Evolutionary conservation across 2,888 invertebrate genomes (phyloP).

Genomic region (Archaeoteleia sp.): DNA sequence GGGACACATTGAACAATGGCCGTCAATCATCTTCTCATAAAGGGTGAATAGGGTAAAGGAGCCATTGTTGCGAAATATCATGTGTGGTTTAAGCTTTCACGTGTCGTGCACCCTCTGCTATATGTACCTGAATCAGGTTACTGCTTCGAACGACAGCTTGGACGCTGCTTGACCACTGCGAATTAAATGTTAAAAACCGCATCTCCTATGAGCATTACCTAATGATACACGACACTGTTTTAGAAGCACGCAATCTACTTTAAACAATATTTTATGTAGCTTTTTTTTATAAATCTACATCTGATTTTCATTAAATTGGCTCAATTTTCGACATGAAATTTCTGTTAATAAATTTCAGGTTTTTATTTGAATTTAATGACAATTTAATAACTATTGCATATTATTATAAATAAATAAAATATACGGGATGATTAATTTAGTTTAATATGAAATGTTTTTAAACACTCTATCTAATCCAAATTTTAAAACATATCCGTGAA

Average conservation of each 20-base stretch:
- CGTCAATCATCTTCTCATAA: conserved; percentile 59
- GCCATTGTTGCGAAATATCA: conserved; percentile 57
- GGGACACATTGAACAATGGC: conserved; percentile 55
- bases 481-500: too few relatives aligned
- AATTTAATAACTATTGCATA: too few relatives aligned
- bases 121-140: conserved; percentile 47
- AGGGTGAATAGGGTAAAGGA: conserved; percentile 53
- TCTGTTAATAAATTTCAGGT: too few relatives aligned
- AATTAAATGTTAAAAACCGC: conserved; percentile 43
- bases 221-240: conserved; percentile 4
- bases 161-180: conserved; percentile 38
- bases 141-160: conserved; percentile 43
- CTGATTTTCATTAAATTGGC: too few relatives aligned
- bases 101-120: conserved; percentile 37
- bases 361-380: too few relatives aligned
- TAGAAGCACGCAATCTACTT: neutral
- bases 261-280: neutral
- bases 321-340: too few relatives aligned
- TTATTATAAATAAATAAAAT: too few relatives aligned
- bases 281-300: too few relatives aligned
- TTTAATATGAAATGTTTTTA: too few relatives aligned
- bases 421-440: too few relatives aligned
- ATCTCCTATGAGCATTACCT: conserved; percentile 12
- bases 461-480: too few relatives aligned
- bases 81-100: conserved; percentile 54